These are phyloP conservation scores for Lepisosteus osseus DNA, from an alignment of 2,113 vertebrate genomes.

Conservation along the genomic window DNA sequence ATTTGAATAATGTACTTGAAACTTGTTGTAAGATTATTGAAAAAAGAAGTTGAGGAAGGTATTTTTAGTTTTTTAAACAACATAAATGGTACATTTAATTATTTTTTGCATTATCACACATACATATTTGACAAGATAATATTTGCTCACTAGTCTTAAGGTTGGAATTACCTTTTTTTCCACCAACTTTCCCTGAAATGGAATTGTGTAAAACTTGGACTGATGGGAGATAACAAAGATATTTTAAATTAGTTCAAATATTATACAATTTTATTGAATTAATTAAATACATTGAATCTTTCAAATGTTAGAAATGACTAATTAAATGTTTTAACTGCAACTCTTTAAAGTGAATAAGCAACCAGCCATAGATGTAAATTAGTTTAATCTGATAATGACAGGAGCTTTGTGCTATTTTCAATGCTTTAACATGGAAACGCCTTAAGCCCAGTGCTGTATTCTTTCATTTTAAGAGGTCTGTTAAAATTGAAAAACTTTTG, in stretches of 20 bases:
- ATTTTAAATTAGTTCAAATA: not conserved
- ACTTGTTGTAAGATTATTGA: not conserved
- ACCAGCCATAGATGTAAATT: not conserved
- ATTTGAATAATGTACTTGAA: slow-evolving; percentile 49
- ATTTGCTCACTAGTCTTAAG: slow-evolving; percentile 28
- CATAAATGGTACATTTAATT: not conserved
- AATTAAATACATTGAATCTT: too few species aligned
- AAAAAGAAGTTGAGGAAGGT: not conserved
- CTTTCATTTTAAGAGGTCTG: too few species aligned
- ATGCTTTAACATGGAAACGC: too few species aligned
- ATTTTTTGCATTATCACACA: slow-evolving; percentile 10
- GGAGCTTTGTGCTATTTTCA: not conserved
- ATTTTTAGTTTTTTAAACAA: slow-evolving; percentile 7
- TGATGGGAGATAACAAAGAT: not conserved
- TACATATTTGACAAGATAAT: slow-evolving; percentile 22
- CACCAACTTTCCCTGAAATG: slow-evolving; percentile 41
- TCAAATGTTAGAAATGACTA: not conserved
- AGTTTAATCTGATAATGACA: not conserved
- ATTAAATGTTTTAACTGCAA: not conserved
- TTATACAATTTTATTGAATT: too few species aligned
- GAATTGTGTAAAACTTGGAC: slow-evolving; percentile 3
- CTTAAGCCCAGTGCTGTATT: too few species aligned
- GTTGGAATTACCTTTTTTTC: slow-evolving; percentile 35
- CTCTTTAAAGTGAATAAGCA: not conserved
- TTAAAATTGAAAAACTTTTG: slow-evolving; percentile 7